Conservation (phyloP, 2,888 invertebrate species). For the Ichneumoninae sp. region DNA sequence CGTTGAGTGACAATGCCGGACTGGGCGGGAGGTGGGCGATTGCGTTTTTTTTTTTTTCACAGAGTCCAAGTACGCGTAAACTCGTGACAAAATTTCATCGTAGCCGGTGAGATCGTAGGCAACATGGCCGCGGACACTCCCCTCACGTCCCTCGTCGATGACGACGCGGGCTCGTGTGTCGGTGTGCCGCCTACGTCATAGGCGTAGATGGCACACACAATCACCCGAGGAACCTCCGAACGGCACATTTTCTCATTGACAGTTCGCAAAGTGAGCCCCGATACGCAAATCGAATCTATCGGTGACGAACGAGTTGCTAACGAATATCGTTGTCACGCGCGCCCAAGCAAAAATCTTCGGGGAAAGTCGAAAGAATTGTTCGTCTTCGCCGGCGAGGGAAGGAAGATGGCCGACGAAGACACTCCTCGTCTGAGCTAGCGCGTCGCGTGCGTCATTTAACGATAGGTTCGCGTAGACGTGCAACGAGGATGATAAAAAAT, state of each 20-base stretch:
- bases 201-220: conserved; percentile 23
- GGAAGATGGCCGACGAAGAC: conserved; percentile 79
- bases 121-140: conserved; percentile 71
- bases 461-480: neutral
- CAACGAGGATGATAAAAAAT: conserved; percentile 14
- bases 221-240: neutral
- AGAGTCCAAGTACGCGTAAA: conserved; percentile 8
- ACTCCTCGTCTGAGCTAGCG: conserved; percentile 72
- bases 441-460: conserved; percentile 77
- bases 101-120: conserved; percentile 67
- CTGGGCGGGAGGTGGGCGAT: neutral
- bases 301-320: neutral
- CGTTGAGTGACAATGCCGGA: conserved; percentile 11
- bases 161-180: conserved; percentile 59
- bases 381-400: conserved; percentile 76
- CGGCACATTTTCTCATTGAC: conserved; percentile 43
- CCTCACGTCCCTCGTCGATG: conserved; percentile 66
- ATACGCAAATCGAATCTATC: neutral
- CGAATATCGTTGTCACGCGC: neutral
- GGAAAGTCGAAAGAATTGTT: conserved; percentile 51
- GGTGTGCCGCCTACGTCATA: conserved; percentile 61
- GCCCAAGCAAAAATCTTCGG: conserved; percentile 25
- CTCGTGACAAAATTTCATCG: conserved; percentile 51
- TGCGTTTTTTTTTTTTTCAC: neutral
- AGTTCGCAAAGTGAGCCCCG: conserved; percentile 18